Conservation (phyloP, 2,797 vertebrate species). For the Limnodromus scolopaceus region DNA sequence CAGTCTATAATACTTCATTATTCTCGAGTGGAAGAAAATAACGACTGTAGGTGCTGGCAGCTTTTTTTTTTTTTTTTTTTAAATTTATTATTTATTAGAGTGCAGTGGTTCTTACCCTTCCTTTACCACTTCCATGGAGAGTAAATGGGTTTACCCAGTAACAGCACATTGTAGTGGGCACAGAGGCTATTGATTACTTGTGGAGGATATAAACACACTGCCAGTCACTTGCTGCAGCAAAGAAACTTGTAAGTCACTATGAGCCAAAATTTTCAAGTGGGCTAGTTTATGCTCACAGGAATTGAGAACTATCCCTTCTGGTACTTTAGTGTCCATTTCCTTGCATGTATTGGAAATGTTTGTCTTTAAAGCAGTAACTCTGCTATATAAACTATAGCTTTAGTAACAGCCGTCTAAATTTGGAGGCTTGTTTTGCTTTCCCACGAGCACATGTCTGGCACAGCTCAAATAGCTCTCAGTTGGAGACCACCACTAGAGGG, state of each 20-base stretch:
- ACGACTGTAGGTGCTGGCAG: background rate
- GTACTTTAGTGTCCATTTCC: background rate
- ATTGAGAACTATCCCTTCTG: background rate
- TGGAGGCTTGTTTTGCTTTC: constrained; percentile 8
- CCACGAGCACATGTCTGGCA: background rate
- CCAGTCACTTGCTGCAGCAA: background rate
- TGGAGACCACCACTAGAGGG: background rate
- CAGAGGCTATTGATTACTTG: constrained; percentile 28
- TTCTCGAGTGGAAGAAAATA: constrained; percentile 33
- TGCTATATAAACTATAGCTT: background rate
- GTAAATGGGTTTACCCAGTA: constrained; percentile 31
- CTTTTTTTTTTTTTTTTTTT: background rate
- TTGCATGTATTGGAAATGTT: background rate
- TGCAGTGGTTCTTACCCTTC: background rate
- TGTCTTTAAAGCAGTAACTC: background rate
- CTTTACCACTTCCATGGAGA: background rate
- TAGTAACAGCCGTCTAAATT: constrained; percentile 5
- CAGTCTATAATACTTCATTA: constrained; percentile 21
- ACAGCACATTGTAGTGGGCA: background rate
- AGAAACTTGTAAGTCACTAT: constrained; percentile 9
- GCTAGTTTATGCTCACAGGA: background rate
- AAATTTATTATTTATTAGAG: constrained; percentile 9
- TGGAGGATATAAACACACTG: background rate
- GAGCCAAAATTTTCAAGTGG: constrained; percentile 21
- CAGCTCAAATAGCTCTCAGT: constrained; percentile 15